A percentile compares a stretch with the other conserved stretches of the same genome.
These are phyloP conservation scores for Nasua narica DNA, from an alignment of 2,797 vertebrate genomes.

Conservation along the genomic window DNA sequence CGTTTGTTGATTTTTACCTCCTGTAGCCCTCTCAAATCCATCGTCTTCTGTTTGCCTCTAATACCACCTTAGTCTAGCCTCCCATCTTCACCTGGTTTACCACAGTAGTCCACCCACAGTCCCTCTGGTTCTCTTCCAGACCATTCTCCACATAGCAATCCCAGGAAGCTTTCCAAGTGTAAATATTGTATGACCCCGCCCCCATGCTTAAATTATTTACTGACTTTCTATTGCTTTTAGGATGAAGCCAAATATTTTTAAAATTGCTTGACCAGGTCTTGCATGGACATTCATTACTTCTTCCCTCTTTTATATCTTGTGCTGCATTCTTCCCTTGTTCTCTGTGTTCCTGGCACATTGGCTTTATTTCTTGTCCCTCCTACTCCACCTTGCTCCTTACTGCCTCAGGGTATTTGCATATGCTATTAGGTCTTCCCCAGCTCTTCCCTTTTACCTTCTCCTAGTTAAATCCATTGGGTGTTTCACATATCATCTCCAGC, in stretches of 20 bases:
- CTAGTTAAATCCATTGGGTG: background rate
- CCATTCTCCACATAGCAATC: background rate
- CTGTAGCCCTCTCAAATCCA: background rate
- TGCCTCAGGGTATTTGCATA: background rate
- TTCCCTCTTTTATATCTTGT: background rate
- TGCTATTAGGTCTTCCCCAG: background rate
- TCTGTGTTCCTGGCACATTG: background rate
- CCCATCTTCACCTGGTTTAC: background rate
- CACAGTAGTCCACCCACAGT: background rate
- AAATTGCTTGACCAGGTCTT: background rate
- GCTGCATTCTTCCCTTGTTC: background rate
- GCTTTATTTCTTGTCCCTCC: background rate
- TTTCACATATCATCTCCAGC: background rate
- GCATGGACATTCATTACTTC: background rate
- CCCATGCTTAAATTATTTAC: background rate
- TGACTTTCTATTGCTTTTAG: background rate
- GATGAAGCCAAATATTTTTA: background rate
- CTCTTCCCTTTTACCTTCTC: background rate
- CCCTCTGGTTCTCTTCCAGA: background rate
- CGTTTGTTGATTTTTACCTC: background rate
- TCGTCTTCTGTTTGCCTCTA: background rate
- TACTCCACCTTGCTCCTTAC: background rate
- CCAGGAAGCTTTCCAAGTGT: background rate
- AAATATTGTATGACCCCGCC: background rate
- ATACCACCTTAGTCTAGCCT: background rate